Percentiles rank a stretch among this genome's conserved stretches.
phyloP scores from a whole-genome alignment of 2,888 invertebrate species.

The Alentia gelatinosa region DNA sequence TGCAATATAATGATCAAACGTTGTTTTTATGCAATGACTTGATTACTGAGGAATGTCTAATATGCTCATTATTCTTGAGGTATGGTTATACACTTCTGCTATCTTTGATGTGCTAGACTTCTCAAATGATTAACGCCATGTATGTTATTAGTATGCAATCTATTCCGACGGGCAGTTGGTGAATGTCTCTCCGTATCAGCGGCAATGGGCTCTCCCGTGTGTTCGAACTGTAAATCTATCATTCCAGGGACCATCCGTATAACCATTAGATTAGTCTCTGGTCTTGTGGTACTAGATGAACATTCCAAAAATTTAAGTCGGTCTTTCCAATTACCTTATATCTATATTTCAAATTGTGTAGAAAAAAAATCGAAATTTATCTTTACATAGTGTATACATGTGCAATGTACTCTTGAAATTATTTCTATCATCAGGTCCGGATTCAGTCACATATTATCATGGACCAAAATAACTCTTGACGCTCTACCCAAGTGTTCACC shows the following conservation, averaged over 20 bases:
- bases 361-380: background rate
- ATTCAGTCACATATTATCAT: too few relatives aligned
- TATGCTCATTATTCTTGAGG: background rate
- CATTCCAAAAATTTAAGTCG: background rate
- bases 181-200: too few relatives aligned
- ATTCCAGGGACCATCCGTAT: constrained; percentile 1
- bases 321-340: background rate
- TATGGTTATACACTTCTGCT: background rate
- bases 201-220: too few relatives aligned
- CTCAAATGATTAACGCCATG: background rate
- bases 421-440: background rate
- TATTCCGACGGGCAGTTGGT: too few relatives aligned
- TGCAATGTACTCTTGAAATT: background rate
- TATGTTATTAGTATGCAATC: background rate
- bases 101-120: too few relatives aligned
- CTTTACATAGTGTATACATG: background rate
- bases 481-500: too few relatives aligned
- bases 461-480: too few relatives aligned
- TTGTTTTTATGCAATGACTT: background rate
- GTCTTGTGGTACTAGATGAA: too few relatives aligned
- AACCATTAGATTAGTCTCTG: too few relatives aligned
- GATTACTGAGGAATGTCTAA: too few relatives aligned
- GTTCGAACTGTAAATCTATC: background rate
- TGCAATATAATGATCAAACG: too few relatives aligned
- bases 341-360: too few relatives aligned